Evolutionary conservation across 1,140 invertebrate genomes (phyloP).

Genomic region (Amphibalanus amphitrite): DNA sequence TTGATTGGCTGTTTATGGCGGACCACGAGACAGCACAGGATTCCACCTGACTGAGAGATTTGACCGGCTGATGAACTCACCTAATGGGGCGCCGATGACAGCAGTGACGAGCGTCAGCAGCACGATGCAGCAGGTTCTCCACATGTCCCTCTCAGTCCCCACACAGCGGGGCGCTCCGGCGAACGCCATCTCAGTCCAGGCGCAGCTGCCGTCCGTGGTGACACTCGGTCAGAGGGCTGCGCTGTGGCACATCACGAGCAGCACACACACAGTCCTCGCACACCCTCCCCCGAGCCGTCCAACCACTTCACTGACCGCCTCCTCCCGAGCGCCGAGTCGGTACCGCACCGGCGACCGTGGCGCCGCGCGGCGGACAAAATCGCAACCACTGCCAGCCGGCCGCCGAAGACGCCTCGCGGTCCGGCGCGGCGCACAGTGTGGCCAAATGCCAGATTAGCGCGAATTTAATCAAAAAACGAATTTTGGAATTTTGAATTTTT

Average conservation of each 20-base stretch:
- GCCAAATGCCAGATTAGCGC: too few relatives aligned
- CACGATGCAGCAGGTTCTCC: neutral
- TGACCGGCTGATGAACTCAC: neutral
- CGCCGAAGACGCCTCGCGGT: too few relatives aligned
- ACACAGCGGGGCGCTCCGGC: too few relatives aligned
- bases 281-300: neutral
- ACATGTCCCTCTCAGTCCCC: neutral
- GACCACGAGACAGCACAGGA: too few relatives aligned
- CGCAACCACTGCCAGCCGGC: neutral
- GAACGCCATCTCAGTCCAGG: too few relatives aligned
- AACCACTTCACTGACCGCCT: too few relatives aligned
- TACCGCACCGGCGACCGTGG: neutral
- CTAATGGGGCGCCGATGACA: neutral
- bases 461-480: too few relatives aligned
- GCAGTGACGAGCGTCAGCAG: neutral
- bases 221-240: neutral
- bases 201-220: neutral
- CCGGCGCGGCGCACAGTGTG: too few relatives aligned
- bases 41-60: too few relatives aligned
- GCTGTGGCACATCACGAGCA: neutral
- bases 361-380: too few relatives aligned
- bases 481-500: too few relatives aligned
- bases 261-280: neutral
- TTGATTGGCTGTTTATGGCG: too few relatives aligned
- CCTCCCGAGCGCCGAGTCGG: neutral